Percentiles rank a stretch among this genome's conserved stretches.
Evolutionary conservation across 2,797 vertebrate species (phyloP).

Genomic region (Lacerta viridis): DNA sequence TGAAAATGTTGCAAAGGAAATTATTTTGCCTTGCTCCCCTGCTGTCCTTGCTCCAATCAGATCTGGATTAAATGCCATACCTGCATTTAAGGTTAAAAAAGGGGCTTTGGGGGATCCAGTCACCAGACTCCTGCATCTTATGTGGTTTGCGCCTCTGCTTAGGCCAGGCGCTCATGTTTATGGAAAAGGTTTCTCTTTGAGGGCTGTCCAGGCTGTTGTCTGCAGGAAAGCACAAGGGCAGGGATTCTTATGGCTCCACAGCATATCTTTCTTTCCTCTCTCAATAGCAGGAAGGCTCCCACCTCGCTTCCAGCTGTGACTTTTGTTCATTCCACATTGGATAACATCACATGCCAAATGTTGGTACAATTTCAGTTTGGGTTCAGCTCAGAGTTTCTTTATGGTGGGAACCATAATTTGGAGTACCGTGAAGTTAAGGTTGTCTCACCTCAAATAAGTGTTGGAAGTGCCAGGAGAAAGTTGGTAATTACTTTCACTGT

Average conservation of each 20-base stretch:
- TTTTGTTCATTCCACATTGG: neutral
- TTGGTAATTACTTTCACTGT: no score
- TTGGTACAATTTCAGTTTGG: neutral
- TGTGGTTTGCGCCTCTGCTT: neutral
- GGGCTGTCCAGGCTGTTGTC: neutral
- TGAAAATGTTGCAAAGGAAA: neutral
- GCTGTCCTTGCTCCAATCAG: neutral
- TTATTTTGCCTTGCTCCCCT: no score
- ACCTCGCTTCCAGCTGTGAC: neutral
- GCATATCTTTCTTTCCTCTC: neutral
- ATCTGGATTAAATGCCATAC: neutral
- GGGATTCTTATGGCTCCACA: neutral
- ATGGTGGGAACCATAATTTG: no score
- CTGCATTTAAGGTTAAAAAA: neutral
- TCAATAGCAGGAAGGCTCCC: constrained; percentile 6
- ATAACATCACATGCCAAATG: neutral
- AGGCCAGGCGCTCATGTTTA: neutral
- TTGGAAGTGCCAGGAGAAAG: no score
- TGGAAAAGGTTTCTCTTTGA: neutral
- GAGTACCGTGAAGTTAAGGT: no score
- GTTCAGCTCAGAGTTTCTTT: neutral
- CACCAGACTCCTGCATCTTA: neutral
- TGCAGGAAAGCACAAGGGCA: neutral
- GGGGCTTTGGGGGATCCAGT: neutral
- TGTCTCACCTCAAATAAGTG: no score